These are phyloP conservation scores for Scaeva pyrastri DNA, from an alignment of 2,888 invertebrate genomes.

Conservation along the genomic window DNA sequence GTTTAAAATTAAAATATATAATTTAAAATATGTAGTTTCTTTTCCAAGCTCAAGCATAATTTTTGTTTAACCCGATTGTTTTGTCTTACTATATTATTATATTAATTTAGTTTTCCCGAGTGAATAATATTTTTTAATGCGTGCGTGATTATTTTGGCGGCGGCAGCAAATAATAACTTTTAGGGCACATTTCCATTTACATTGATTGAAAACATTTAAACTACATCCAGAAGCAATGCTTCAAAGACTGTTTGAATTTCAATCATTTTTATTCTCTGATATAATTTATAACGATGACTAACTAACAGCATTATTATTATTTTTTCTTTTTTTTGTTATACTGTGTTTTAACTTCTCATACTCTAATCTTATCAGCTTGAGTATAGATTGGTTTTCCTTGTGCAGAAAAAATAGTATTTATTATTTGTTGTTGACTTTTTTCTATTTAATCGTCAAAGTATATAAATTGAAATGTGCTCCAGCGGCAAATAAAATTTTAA, in stretches of 20 bases:
- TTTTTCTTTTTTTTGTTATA: slow-evolving; percentile 12
- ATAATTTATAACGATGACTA: slow-evolving; percentile 56
- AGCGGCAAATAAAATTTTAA: slow-evolving; percentile 43
- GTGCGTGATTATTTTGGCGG: slow-evolving; percentile 77
- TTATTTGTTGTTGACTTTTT: slow-evolving; percentile 8
- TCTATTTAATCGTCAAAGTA: slow-evolving; percentile 37
- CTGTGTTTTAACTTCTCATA: slow-evolving; percentile 14
- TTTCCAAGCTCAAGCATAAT: slow-evolving; percentile 70
- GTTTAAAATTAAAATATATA: slow-evolving; percentile 1
- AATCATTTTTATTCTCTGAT: slow-evolving; percentile 43
- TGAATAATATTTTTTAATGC: slow-evolving; percentile 66
- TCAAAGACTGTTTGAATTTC: slow-evolving; percentile 1
- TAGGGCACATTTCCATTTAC: slow-evolving; percentile 65
- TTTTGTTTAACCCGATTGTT: slow-evolving; percentile 46
- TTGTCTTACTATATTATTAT: slow-evolving; percentile 52
- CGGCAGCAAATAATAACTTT: slow-evolving; percentile 58
- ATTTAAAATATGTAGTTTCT: slow-evolving; percentile 1
- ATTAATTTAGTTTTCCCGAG: slow-evolving; percentile 77
- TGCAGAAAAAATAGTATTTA: slow-evolving; percentile 42
- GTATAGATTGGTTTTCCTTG: slow-evolving; percentile 68
- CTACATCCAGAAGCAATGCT: slow-evolving; percentile 4
- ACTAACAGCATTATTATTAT: not conserved
- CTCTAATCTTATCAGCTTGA: slow-evolving; percentile 70
- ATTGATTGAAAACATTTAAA: not conserved
- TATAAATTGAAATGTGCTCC: slow-evolving; percentile 68